A percentile compares a stretch with the other conserved stretches of the same genome.
Conservation (phyloP, 2,888 invertebrate species). For the Hartigia nigra region DNA sequence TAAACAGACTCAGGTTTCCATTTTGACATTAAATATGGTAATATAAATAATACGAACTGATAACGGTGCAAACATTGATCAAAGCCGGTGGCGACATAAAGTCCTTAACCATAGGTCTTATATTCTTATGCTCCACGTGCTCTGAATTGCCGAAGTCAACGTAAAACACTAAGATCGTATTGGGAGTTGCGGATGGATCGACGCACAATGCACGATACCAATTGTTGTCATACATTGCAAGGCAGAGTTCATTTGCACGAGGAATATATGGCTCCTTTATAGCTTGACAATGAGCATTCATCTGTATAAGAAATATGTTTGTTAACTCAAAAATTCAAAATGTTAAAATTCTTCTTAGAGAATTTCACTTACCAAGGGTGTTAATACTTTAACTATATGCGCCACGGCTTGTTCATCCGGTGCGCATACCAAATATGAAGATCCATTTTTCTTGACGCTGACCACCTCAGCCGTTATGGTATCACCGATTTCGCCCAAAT, state of each 20-base stretch:
- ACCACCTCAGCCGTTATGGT: conserved; percentile 33
- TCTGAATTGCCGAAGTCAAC: conserved; percentile 58
- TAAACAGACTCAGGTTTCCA: background rate
- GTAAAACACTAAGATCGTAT: conserved; percentile 46
- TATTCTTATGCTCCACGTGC: conserved; percentile 47
- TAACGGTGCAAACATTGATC: conserved; percentile 42
- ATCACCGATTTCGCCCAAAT: conserved; percentile 45
- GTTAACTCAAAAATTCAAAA: background rate
- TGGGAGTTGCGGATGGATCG: conserved; percentile 26
- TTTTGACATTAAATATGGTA: background rate
- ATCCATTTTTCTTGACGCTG: background rate
- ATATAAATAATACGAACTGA: conserved; percentile 40
- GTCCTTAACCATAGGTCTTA: conserved; percentile 56
- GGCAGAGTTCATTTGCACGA: conserved; percentile 53
- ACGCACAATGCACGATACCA: conserved; percentile 59
- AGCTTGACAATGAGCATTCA: conserved; percentile 47
- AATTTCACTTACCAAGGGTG: conserved; percentile 12
- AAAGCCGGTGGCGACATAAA: conserved; percentile 46
- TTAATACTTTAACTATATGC: conserved; percentile 42
- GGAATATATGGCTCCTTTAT: conserved; percentile 54
- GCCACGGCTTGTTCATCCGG: conserved; percentile 38
- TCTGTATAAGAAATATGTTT: conserved; percentile 29
- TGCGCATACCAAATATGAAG: conserved; percentile 37
- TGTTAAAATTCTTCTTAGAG: background rate
- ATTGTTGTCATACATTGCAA: conserved; percentile 46